Base-by-base conservation (phyloP, 2,113 vertebrate species). In the Sapayoa aenigma region DNA sequence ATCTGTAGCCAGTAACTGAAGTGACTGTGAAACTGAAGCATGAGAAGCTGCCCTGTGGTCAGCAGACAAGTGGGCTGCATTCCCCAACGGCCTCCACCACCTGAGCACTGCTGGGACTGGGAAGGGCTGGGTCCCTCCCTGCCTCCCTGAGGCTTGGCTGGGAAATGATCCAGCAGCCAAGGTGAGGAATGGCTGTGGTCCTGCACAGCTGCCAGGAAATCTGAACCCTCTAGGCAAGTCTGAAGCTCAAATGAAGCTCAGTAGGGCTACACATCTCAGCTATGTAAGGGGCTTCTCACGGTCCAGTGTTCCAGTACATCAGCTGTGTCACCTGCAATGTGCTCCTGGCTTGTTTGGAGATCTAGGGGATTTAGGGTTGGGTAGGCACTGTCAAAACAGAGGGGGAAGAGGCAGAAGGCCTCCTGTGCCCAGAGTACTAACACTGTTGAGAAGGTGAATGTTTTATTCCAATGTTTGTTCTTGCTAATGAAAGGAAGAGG, bases 221-320 rank as follows among this genome's bases (percentile, higher is more conserved):
- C 47, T 67, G 66, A 89, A 44, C 84, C 77, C 92, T 93, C 42
- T 19, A 24, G 84, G 87, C 84, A 96, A 84, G 60, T 82, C 84
- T 93, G 66, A n/a, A 87, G 69, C 84, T 78, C 65, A 21, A 30
- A 67, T 0, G 3, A 71, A 91, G 42, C 56, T 87, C 52, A 3
- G 42, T 10, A 44, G 62, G 35, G 76, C 63, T 79, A 41, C 75
- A 44, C 44, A 37, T 42, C 60, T 77, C 60, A 42, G 74, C 60
- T 66, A 1, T 12, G 39, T 1, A 6, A 55, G 74, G 79, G 75
- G 21, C 46, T 90, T 87, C 37, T 91, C 55, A 21, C 42, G 21
- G 8, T n/a, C 55, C 4, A 1, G 1, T 11, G 31, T 35, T 49
- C 41, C 25, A 14, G 37, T 8, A 28, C 33, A 13, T 18, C 42